Conservation (phyloP, 2,113 vertebrate species). For the Catharus bicknelli region DNA sequence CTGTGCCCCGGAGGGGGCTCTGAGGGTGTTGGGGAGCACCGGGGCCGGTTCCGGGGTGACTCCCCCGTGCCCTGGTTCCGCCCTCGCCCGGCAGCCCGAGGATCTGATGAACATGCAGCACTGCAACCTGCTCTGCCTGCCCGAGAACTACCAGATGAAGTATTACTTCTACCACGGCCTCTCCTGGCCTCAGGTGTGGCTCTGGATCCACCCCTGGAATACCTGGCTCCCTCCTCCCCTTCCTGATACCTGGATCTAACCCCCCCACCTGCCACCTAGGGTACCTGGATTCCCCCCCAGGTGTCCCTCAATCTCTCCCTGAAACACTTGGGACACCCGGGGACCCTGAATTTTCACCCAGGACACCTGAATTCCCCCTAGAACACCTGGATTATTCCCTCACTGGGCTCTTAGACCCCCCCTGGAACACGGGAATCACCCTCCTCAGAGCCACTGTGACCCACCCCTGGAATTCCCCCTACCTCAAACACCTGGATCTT, state of each 20-base stretch:
- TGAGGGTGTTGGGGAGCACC: not conserved
- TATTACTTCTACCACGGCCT: not conserved
- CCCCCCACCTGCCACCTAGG: not conserved
- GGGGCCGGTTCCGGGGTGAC: not conserved
- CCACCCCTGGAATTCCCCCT: too few species aligned
- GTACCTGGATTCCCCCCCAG: not conserved
- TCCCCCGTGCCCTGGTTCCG: too few species aligned
- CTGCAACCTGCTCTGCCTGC: conserved; percentile 17
- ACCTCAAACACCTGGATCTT: too few species aligned
- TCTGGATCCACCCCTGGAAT: not conserved
- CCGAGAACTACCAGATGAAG: conserved; percentile 7
- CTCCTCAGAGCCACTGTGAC: too few species aligned
- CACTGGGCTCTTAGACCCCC: not conserved
- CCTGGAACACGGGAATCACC: too few species aligned
- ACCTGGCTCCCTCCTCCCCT: too few species aligned
- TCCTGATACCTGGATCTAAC: not conserved
- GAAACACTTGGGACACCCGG: not conserved
- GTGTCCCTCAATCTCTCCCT: not conserved
- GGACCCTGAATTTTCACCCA: too few species aligned
- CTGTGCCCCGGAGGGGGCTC: not conserved
- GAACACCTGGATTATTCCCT: not conserved
- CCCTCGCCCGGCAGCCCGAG: not conserved
- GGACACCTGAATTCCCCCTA: not conserved
- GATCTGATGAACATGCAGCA: conserved; percentile 18
- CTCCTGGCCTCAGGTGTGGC: not conserved